Percentiles rank a stretch among this genome's conserved stretches.
Evolutionary conservation across 35 echinoderm and acorn worm species (phyloP).

Genomic region (Acanthaster planci): DNA sequence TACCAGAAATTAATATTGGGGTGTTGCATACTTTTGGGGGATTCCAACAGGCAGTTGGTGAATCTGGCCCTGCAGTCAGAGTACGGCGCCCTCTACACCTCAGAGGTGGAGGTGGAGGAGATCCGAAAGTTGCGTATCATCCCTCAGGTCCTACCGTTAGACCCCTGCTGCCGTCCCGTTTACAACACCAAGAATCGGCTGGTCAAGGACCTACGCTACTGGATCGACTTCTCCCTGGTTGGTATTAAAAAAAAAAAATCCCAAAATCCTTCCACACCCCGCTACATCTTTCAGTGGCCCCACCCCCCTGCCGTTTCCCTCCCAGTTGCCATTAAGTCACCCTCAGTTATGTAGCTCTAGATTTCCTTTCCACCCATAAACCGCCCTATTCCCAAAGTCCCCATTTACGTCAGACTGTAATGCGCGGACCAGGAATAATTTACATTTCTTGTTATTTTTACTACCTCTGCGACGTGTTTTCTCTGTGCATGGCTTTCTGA

Average conservation of each 20-base stretch:
- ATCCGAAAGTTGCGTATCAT: conserved; percentile 73
- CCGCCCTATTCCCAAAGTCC: too few relatives aligned
- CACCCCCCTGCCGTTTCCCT: background rate
- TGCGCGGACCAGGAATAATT: too few relatives aligned
- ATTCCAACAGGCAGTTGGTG: conserved; percentile 71
- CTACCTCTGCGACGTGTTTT: too few relatives aligned
- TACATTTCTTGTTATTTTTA: too few relatives aligned
- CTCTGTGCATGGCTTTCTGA: too few relatives aligned
- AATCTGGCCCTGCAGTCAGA: conserved; percentile 73
- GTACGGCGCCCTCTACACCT: conserved; percentile 81
- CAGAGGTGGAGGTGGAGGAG: conserved; percentile 59
- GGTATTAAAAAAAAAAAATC: conserved; percentile 21
- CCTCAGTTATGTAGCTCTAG: too few relatives aligned
- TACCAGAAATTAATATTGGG: too few relatives aligned
- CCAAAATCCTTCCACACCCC: background rate
- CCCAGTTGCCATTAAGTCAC: background rate
- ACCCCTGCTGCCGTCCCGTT: conserved; percentile 87
- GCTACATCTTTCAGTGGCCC: background rate
- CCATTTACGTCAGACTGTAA: too few relatives aligned
- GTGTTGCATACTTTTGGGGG: too few relatives aligned
- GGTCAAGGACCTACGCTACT: conserved; percentile 84
- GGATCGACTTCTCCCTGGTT: conserved; percentile 95
- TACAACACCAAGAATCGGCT: conserved; percentile 91
- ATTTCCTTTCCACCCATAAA: too few relatives aligned
- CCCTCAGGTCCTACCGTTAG: conserved; percentile 67